These are phyloP conservation scores for Pteronura brasiliensis DNA, from an alignment of 2,113 vertebrate genomes.

Conservation along the genomic window DNA sequence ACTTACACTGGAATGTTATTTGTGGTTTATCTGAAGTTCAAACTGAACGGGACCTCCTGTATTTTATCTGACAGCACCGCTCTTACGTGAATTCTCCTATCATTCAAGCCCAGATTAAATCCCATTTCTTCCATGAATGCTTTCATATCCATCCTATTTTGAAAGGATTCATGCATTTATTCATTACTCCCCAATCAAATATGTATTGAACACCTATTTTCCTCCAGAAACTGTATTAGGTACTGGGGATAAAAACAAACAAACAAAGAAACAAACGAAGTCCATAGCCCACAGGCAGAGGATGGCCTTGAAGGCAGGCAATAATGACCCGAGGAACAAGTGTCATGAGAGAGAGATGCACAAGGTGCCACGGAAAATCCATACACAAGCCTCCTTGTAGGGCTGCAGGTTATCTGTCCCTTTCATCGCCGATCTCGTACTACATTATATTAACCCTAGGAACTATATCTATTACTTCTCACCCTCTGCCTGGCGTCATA, in stretches of 20 bases:
- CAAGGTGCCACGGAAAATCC: rapidly evolving
- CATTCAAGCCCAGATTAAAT: background rate
- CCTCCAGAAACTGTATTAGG: background rate
- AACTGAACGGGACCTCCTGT: background rate
- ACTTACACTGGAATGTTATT: background rate
- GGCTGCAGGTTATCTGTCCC: rapidly evolving
- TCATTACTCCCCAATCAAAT: background rate
- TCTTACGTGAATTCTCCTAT: background rate
- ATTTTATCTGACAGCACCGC: background rate
- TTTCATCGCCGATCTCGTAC: no score
- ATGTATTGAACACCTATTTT: background rate
- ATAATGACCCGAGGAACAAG: background rate
- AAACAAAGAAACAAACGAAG: background rate
- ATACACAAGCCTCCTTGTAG: rapidly evolving
- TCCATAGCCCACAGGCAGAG: background rate
- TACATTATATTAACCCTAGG: background rate
- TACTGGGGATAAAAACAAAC: background rate
- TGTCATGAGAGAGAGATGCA: background rate
- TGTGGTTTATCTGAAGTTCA: background rate
- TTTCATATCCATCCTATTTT: background rate
- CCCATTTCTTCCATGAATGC: background rate
- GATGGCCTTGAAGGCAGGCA: background rate
- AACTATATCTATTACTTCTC: background rate
- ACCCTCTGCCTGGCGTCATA: background rate
- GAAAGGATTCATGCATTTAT: background rate